Evolutionary conservation across 2,797 vertebrate genomes (phyloP).

Genomic region (Poeciliopsis infans): DNA sequence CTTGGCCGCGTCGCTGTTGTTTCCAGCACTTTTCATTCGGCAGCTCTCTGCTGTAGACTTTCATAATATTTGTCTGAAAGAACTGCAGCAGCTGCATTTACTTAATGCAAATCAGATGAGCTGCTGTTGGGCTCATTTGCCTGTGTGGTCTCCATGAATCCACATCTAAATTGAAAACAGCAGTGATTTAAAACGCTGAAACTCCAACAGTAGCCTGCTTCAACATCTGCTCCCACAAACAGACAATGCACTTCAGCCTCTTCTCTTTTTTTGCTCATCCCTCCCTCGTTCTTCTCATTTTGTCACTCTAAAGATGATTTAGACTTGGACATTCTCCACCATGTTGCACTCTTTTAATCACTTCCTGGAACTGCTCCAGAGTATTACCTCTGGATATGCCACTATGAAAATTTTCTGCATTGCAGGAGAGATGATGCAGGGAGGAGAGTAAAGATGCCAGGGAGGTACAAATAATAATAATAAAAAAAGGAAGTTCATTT

Average conservation of each 20-base stretch:
- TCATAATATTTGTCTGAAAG: not conserved
- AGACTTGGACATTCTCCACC: conserved; percentile 43
- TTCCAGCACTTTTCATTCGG: not conserved
- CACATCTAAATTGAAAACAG: conserved; percentile 13
- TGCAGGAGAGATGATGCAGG: conserved; percentile 41
- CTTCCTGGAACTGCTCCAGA: conserved; percentile 52
- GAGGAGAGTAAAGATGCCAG: conserved; percentile 18
- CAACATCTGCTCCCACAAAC: conserved; percentile 2
- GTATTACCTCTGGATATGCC: conserved; percentile 12
- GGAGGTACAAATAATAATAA: conserved; percentile 10
- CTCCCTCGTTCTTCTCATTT: not conserved
- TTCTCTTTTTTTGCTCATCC: not conserved
- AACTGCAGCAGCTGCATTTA: conserved; percentile 2
- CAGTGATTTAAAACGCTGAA: not conserved
- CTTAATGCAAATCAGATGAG: conserved; percentile 25
- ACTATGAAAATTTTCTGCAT: conserved; percentile 56
- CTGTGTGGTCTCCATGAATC: not conserved
- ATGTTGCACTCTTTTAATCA: conserved; percentile 55
- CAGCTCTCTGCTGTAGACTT: not conserved
- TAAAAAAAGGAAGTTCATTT: not conserved
- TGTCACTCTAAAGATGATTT: conserved; percentile 47
- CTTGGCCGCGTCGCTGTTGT: not conserved
- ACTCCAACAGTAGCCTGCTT: not conserved
- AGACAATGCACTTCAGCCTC: not conserved
- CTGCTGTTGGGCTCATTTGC: conserved; percentile 10